These are phyloP conservation scores for Thryonomys swinderianus DNA, from an alignment of 2,113 vertebrate genomes.

Conservation along the genomic window DNA sequence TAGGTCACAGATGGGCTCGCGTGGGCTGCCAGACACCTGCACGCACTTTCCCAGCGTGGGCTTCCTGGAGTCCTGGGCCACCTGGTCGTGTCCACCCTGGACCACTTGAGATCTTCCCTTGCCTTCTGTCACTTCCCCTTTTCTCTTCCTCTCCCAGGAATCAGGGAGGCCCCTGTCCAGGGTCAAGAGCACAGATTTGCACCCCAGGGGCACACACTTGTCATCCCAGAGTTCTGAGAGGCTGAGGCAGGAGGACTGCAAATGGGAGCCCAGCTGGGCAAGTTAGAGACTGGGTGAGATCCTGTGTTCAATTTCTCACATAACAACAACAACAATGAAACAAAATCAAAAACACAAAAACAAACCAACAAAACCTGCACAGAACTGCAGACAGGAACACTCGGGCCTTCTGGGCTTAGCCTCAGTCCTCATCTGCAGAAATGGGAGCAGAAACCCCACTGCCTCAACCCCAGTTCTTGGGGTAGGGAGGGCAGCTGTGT, in stretches of 20 bases:
- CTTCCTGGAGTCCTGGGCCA: not conserved
- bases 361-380: not conserved
- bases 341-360: not conserved
- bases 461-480: not conserved
- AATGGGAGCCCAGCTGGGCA: not conserved
- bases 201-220: not conserved
- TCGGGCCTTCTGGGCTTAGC: not conserved
- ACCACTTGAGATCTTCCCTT: not conserved
- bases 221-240: not conserved
- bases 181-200: not conserved
- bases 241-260: not conserved
- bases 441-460: not conserved
- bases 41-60: accelerated
- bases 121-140: not conserved
- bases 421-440: not conserved
- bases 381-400: not conserved
- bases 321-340: not conserved
- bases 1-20: accelerated
- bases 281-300: not conserved
- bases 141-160: not conserved
- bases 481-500: not conserved
- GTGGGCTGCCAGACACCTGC: not conserved
- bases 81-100: not conserved
- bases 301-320: not conserved
- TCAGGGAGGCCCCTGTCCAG: not conserved